Base-by-base conservation (phyloP, 2,797 vertebrate species). In the Sebastes baramenuke region DNA sequence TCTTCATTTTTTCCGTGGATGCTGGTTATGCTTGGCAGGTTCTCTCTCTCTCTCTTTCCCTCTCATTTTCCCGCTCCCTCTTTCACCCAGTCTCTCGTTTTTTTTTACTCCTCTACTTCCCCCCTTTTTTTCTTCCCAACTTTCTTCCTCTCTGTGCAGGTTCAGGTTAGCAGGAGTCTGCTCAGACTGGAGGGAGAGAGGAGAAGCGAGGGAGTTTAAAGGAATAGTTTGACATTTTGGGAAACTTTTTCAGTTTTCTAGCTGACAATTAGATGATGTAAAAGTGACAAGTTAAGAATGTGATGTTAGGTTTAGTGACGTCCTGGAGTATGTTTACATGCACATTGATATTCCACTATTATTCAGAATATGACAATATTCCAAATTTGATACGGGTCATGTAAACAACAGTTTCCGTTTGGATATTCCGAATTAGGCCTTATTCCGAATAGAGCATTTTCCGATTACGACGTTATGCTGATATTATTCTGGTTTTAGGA, bases 11-110 rank as follows among this genome's bases (percentile, higher is more conserved):
- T 94, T 92, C 91, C 80, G 42, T 83, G 86, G 87, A 93, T 82
- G 88, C 86, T 89, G 93, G 93, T 93, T 93, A 93, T 93, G 93
- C 89, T 94, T 95, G 93, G 93, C 92, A 90, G 92, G 87, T 90
- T 92, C 76, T 88, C 82, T 77, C 85, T 67, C 69, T 62, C 60
- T 80, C 77, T 80, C 79, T 82, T 58, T 70, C 72, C 54, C 78
- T 77, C 82, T 86, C 86, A 52, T 75, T 86, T 82, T 78, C 79
- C 79, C 58, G 60, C 82, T 89, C 85, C 77, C 81, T 84, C 62
- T 67, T 80, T 88, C 78, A 72, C 65, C 73, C 81, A 49, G 29
- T 78, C 76, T 74, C 30, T 67, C 60, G 71, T 68, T 52, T 75
- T 74, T 75, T 77, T 80, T 71, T 25, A 60, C 70, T 75, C 75